These are phyloP conservation scores for Chironomus tepperi DNA, from an alignment of 1,140 invertebrate species.

Conservation along the genomic window DNA sequence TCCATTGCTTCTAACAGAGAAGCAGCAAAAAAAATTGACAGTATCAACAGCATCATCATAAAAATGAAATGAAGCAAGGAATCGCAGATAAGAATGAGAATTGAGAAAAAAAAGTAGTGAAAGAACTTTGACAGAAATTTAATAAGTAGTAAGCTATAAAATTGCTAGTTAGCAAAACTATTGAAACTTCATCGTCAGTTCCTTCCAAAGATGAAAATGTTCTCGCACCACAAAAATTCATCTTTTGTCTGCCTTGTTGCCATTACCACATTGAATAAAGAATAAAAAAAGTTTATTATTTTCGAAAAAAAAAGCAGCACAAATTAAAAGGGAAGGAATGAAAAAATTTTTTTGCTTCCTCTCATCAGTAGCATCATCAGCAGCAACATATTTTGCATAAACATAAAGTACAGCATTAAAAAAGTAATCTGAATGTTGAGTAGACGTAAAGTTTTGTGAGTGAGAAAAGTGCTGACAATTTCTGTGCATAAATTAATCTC, in stretches of 20 bases:
- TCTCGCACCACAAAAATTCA: background rate
- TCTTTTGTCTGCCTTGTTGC: background rate
- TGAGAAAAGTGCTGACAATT: constrained; percentile 5
- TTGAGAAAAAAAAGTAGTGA: background rate
- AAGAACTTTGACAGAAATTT: background rate
- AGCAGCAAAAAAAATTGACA: too few relatives aligned
- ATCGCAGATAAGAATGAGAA: too few relatives aligned
- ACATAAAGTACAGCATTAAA: background rate
- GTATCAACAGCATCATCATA: too few relatives aligned
- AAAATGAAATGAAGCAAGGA: too few relatives aligned
- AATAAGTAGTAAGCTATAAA: background rate
- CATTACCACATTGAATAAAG: background rate
- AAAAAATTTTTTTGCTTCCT: constrained; percentile 5
- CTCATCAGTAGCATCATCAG: background rate
- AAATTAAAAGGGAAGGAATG: too few relatives aligned
- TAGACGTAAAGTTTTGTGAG: background rate
- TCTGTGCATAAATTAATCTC: constrained; percentile 15
- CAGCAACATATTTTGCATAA: background rate
- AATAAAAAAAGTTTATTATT: background rate
- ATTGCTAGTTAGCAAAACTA: background rate
- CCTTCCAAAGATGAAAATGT: background rate
- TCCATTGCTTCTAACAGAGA: too few relatives aligned
- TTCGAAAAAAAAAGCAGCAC: background rate
- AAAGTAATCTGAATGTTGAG: too few relatives aligned
- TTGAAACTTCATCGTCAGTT: background rate